Conservation (phyloP, 2,888 invertebrate species). For the Thyatira batis region DNA sequence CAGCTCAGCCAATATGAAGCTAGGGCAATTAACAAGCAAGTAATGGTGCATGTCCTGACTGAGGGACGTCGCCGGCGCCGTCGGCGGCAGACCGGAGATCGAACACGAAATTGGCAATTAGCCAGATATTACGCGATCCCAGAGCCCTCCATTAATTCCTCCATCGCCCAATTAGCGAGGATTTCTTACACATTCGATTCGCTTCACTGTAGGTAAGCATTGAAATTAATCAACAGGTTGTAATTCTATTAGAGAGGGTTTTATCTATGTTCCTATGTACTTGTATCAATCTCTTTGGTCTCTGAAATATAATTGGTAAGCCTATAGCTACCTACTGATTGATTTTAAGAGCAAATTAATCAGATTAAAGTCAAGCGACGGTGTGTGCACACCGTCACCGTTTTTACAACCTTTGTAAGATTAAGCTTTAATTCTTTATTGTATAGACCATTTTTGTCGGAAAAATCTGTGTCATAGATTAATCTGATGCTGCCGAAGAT, state of each 20-base stretch:
- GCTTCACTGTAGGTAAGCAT: conserved; percentile 25
- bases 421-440: too few relatives aligned
- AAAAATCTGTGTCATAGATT: too few relatives aligned
- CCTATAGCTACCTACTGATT: too few relatives aligned
- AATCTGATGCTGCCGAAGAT: too few relatives aligned
- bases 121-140: conserved; percentile 52
- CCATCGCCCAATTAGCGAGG: conserved; percentile 32
- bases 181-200: conserved; percentile 29
- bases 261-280: neutral
- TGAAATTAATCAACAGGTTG: conserved; percentile 41
- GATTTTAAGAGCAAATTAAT: too few relatives aligned
- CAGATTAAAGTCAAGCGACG: too few relatives aligned
- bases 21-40: conserved; percentile 45
- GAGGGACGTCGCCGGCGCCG: conserved; percentile 31
- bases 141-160: conserved; percentile 37
- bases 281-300: neutral
- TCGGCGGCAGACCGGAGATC: conserved; percentile 64
- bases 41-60: conserved; percentile 47
- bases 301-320: too few relatives aligned
- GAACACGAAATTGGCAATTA: conserved; percentile 75
- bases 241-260: conserved; percentile 7
- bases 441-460: too few relatives aligned
- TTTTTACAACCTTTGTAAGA: too few relatives aligned
- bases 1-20: conserved; percentile 37
- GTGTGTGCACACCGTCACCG: too few relatives aligned